Evolutionary conservation across 2,888 invertebrate genomes (phyloP).

Genomic region (Timandra comae): DNA sequence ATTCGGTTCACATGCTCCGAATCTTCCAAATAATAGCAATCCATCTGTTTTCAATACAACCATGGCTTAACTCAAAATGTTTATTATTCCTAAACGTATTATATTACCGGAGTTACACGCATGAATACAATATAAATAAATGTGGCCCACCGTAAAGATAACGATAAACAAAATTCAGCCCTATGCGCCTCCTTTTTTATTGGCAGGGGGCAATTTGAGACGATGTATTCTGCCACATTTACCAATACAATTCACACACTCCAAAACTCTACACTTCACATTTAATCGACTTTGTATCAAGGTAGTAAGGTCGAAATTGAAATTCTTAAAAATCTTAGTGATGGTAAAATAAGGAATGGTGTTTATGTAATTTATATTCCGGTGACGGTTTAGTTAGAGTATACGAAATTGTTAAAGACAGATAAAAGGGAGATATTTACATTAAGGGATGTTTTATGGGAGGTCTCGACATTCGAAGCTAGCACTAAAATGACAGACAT

Average conservation of each 20-base stretch:
- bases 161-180: slow-evolving; percentile 73
- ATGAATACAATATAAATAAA: slow-evolving; percentile 68
- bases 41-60: slow-evolving; percentile 29
- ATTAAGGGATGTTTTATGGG: slow-evolving; percentile 66
- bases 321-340: slow-evolving; percentile 9
- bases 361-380: slow-evolving; percentile 66
- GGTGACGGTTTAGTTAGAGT: slow-evolving; percentile 70
- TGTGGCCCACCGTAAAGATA: slow-evolving; percentile 69
- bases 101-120: slow-evolving; percentile 65
- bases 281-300: slow-evolving; percentile 18
- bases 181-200: slow-evolving; percentile 70
- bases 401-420: slow-evolving; percentile 75
- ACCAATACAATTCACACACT: slow-evolving; percentile 28
- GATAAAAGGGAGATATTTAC: slow-evolving; percentile 73
- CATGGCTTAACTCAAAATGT: slow-evolving; percentile 51
- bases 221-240: slow-evolving; percentile 62
- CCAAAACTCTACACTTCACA: slow-evolving; percentile 11
- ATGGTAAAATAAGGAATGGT: slow-evolving; percentile 30
- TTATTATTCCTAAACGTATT: slow-evolving; percentile 60
- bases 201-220: slow-evolving; percentile 73
- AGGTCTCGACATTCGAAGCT: slow-evolving; percentile 47
- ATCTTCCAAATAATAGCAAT: slow-evolving; percentile 18
- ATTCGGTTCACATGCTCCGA: slow-evolving; percentile 19
- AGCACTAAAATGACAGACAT: slow-evolving; percentile 57
- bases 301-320: slow-evolving; percentile 26